Base-by-base conservation (phyloP, 2,797 vertebrate genomes). In the Phalanger gymnotis region DNA sequence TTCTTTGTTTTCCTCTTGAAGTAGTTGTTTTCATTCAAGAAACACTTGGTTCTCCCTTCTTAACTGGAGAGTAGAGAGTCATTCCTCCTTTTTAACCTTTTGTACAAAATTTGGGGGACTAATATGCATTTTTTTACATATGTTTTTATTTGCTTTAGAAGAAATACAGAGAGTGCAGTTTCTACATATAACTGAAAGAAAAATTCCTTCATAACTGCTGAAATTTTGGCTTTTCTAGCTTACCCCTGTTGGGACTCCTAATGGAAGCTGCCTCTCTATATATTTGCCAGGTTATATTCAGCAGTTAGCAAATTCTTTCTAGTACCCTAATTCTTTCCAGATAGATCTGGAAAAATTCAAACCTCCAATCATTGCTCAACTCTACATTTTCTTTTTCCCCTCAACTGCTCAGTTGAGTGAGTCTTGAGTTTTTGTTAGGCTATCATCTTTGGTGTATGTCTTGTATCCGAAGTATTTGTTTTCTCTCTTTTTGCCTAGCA, bases 401-500 rank as follows among this genome's bases (percentile, higher is more conserved):
- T 40, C n/a, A 73, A 73, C 19, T 40, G 6, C 19, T 25, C 6
- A 73, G 66, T 73, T 40, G n/a, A 73, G 19, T n/a, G n/a, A 40
- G 5, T 73, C 66, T 73, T 22, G 66, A 73, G 66, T 73, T 73
- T 73, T 73, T 73, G 66, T 73, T 73, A 73, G 7, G 19, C 66
- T 73, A n/a, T 57, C 3, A 22, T 52, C 7, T 66, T 96, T 54
- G 66, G 5, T 92, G 92, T 14, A 56, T 92, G 91, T 27, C 40
- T 95, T 94, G 53, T 28, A 90, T 87, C 55, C 56, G 30, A 56
- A 57, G 47, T 54, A 81, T 92, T 95, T 56, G 81, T 92, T 95
- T 40, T 73, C n/a, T 73, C 61, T 61, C n/a, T n/a, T 40, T 66
- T 66, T n/a, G 61, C 34, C 19, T 73, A 40, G n/a, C 66, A 40